These are phyloP conservation scores for Enteromius fasciolatus DNA, from an alignment of 2,797 vertebrate genomes.

Conservation along the genomic window DNA sequence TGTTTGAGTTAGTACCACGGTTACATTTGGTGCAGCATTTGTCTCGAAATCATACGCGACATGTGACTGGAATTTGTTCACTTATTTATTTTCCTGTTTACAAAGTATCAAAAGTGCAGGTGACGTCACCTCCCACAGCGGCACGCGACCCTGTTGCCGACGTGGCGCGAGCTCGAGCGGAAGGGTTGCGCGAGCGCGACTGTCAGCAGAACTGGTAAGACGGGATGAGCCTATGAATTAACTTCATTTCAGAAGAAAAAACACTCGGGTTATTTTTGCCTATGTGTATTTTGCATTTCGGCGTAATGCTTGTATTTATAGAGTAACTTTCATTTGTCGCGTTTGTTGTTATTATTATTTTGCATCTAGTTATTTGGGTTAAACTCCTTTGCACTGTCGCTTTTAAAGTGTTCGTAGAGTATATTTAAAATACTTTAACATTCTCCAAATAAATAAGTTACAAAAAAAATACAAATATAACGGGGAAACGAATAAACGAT, in stretches of 20 bases:
- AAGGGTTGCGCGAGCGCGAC: constrained; percentile 63
- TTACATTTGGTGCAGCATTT: not conserved
- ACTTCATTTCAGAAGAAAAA: not conserved
- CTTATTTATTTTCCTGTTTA: not conserved
- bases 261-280: constrained; percentile 32
- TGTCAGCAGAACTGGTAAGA: constrained; percentile 75
- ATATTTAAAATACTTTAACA: not conserved
- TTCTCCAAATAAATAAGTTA: not conserved
- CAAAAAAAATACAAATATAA: not conserved
- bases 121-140: constrained; percentile 57
- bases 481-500: not conserved
- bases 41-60: not conserved
- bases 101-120: constrained; percentile 31
- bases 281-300: not conserved
- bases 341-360: not conserved
- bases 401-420: not conserved
- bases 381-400: not conserved
- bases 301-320: not conserved
- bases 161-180: constrained; percentile 79
- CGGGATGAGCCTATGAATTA: constrained; percentile 28
- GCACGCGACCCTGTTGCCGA: constrained; percentile 71
- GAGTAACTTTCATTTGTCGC: not conserved
- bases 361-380: not conserved
- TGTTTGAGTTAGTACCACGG: not conserved
- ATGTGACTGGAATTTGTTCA: not conserved